These are phyloP conservation scores for Schizotus pectinicornis DNA, from an alignment of 2,888 invertebrate genomes.

Conservation along the genomic window DNA sequence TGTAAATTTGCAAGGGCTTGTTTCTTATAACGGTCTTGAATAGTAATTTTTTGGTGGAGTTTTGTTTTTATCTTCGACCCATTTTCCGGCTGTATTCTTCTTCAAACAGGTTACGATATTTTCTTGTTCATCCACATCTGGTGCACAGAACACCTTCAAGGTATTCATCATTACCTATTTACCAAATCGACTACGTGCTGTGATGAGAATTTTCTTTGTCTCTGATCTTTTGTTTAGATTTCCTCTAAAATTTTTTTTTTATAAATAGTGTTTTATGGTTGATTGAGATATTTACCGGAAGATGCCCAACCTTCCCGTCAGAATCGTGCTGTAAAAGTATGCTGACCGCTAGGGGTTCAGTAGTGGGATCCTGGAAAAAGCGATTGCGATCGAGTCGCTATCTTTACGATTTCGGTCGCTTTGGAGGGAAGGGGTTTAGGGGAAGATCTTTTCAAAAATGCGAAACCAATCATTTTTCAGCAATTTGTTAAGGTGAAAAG, in stretches of 20 bases:
- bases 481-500: too few relatives aligned
- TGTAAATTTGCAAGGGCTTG: slow-evolving; percentile 11
- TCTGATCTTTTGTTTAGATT: slow-evolving; percentile 5
- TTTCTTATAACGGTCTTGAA: slow-evolving; percentile 13
- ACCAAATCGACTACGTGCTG: slow-evolving; percentile 14
- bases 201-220: slow-evolving; percentile 14
- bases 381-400: too few relatives aligned
- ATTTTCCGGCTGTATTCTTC: slow-evolving; percentile 12
- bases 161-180: slow-evolving; percentile 13
- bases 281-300: too few relatives aligned
- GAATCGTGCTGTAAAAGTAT: too few relatives aligned
- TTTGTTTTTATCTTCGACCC: slow-evolving; percentile 14
- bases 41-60: slow-evolving; percentile 16
- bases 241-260: slow-evolving; percentile 1
- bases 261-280: slow-evolving; percentile 15
- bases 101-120: slow-evolving; percentile 13
- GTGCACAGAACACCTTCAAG: slow-evolving; percentile 14
- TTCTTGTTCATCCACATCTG: slow-evolving; percentile 12
- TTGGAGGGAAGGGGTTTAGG: too few relatives aligned
- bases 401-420: too few relatives aligned
- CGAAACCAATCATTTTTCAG: too few relatives aligned
- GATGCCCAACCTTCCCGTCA: too few relatives aligned
- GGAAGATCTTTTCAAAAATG: too few relatives aligned
- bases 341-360: too few relatives aligned
- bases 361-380: too few relatives aligned